Evolutionary conservation across 2,888 invertebrate species (phyloP).

Genomic region (Clepsis dumicolana): DNA sequence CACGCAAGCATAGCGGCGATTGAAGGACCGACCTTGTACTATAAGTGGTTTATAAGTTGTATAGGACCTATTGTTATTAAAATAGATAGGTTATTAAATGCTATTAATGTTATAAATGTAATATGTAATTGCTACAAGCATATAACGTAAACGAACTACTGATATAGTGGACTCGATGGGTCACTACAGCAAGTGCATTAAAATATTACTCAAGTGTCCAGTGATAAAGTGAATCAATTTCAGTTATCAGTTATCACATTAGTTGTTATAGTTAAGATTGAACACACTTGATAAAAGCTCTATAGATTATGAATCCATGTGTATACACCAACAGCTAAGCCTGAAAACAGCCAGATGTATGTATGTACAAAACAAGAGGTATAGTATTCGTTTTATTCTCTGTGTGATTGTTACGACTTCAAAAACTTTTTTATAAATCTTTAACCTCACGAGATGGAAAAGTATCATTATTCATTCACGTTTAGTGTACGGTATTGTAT

Average conservation of each 20-base stretch:
- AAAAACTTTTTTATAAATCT: background rate
- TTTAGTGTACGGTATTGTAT: background rate
- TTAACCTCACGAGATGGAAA: background rate
- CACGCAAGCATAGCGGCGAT: background rate
- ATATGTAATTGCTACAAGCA: background rate
- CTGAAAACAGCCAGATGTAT: background rate
- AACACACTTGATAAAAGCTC: background rate
- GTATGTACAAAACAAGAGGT: background rate
- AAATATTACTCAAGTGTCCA: slow-evolving; percentile 8
- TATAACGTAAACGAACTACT: background rate
- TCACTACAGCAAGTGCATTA: slow-evolving; percentile 12
- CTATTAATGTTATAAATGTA: background rate
- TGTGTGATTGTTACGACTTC: background rate
- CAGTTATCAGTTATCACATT: slow-evolving; percentile 21
- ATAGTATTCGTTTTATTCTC: background rate
- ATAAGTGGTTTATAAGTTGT: background rate
- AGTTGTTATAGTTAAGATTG: background rate
- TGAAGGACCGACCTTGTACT: background rate
- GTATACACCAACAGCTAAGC: background rate
- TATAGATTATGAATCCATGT: background rate
- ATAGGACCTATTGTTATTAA: background rate
- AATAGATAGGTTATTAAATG: background rate
- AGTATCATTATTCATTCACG: background rate
- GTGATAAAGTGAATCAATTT: slow-evolving; percentile 8
- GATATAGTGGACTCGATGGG: background rate